Evolutionary conservation across 2,113 vertebrate genomes (phyloP).

Genomic region (Tetrax tetrax): DNA sequence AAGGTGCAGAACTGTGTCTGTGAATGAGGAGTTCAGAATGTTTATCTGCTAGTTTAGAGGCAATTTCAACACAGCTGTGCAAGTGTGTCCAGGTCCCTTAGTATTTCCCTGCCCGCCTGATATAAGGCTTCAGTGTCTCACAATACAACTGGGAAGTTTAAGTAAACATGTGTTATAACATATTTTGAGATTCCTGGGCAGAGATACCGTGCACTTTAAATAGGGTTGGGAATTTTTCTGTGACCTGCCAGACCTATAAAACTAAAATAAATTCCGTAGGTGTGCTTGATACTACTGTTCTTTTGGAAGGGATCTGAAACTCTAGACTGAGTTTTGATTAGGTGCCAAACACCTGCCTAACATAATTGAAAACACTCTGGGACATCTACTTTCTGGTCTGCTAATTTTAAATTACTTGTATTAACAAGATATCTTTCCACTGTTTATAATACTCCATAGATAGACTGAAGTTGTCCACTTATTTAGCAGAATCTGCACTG

Average conservation of each 20-base stretch:
- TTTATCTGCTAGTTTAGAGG: conserved; percentile 44
- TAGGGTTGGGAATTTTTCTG: background rate
- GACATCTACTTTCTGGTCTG: background rate
- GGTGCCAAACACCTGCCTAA: background rate
- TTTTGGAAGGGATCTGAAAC: background rate
- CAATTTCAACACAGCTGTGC: conserved; percentile 45
- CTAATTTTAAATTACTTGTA: background rate
- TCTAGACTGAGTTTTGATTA: background rate
- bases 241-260: background rate
- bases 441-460: background rate
- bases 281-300: background rate
- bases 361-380: background rate
- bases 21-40: conserved; percentile 20
- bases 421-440: background rate
- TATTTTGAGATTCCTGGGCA: background rate
- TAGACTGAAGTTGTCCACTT: background rate
- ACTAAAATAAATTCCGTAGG: background rate
- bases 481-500: background rate
- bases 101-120: background rate
- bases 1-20: conserved; percentile 24
- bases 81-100: background rate
- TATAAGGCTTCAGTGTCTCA: conserved; percentile 1
- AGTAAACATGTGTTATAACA: background rate
- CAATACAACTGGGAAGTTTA: background rate
- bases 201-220: background rate